Conservation (phyloP, 2,797 vertebrate genomes). For the Melanitta fusca region DNA sequence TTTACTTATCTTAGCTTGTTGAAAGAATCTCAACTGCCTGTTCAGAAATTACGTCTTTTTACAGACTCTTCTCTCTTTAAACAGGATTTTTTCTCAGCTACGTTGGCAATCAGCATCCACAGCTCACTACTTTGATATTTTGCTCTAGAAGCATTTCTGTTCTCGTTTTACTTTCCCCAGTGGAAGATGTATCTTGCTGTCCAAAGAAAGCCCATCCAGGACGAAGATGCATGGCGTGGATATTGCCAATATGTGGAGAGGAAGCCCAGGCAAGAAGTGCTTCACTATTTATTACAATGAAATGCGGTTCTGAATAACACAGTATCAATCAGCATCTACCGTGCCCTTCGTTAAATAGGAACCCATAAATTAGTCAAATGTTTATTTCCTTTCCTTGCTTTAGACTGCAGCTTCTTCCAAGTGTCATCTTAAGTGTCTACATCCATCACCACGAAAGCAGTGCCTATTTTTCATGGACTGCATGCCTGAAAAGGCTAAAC, state of each 20-base stretch:
- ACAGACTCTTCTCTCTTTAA: not conserved
- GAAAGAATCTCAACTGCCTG: not conserved
- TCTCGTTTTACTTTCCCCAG: not conserved
- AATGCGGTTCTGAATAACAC: not conserved
- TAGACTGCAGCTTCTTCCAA: not conserved
- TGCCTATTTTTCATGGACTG: fast-evolving
- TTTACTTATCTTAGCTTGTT: not conserved
- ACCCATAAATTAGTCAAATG: not conserved
- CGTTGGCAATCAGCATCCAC: not conserved
- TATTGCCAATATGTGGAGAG: not conserved
- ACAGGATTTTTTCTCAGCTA: not conserved
- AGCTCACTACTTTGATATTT: not conserved
- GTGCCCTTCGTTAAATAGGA: not conserved
- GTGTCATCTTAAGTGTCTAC: not conserved
- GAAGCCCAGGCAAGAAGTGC: not conserved
- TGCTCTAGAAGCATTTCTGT: not conserved
- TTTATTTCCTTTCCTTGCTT: not conserved
- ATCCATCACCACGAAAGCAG: not conserved
- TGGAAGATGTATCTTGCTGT: not conserved
- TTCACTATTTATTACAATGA: not conserved
- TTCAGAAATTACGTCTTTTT: not conserved
- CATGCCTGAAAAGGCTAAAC: not conserved
- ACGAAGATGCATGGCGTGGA: not conserved
- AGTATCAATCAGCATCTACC: not conserved
- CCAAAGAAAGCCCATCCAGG: not conserved